Percentiles rank a stretch among this genome's conserved stretches.
Evolutionary conservation across 2,888 invertebrate genomes (phyloP).

Genomic region (Drosophila nigritarsus): DNA sequence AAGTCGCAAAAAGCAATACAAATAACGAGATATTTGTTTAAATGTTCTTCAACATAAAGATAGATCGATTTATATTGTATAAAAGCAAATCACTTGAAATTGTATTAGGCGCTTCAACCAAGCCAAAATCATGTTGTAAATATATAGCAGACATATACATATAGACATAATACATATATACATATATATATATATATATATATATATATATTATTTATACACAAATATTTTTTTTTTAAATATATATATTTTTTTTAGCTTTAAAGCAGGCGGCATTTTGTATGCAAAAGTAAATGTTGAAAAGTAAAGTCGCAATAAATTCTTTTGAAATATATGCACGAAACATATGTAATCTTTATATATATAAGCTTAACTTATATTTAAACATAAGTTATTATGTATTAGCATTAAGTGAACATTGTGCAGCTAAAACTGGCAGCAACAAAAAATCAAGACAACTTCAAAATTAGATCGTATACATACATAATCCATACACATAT

Average conservation of each 20-base stretch:
- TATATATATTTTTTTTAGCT: constrained; percentile 53
- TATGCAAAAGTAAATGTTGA: constrained; percentile 50
- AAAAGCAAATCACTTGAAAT: constrained; percentile 20
- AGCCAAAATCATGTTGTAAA: constrained; percentile 49
- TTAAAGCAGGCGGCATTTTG: constrained; percentile 69
- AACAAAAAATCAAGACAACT: constrained; percentile 19
- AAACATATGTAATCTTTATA: constrained; percentile 16
- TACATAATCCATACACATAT: constrained; percentile 24
- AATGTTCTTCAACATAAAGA: constrained; percentile 21
- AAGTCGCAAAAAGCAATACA: constrained; percentile 40
- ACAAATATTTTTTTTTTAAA: constrained; percentile 1
- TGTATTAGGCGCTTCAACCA: constrained; percentile 30
- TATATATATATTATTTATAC: constrained; percentile 15
- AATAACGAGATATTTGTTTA: constrained; percentile 12
- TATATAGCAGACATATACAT: constrained; percentile 36
- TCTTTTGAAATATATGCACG: constrained; percentile 27
- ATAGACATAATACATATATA: constrained; percentile 8
- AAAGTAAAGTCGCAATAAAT: constrained; percentile 51
- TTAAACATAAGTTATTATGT: constrained; percentile 23
- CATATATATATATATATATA: not conserved
- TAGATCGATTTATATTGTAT: constrained; percentile 35
- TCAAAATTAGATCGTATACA: constrained; percentile 19
- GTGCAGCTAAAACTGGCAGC: not conserved
- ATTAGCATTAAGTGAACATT: constrained; percentile 10
- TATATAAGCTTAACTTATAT: constrained; percentile 26